A percentile compares a stretch with the other conserved stretches of the same genome.
phyloP scores from a whole-genome alignment of 2,113 vertebrate species.

The Rhagologus leucostigma region DNA sequence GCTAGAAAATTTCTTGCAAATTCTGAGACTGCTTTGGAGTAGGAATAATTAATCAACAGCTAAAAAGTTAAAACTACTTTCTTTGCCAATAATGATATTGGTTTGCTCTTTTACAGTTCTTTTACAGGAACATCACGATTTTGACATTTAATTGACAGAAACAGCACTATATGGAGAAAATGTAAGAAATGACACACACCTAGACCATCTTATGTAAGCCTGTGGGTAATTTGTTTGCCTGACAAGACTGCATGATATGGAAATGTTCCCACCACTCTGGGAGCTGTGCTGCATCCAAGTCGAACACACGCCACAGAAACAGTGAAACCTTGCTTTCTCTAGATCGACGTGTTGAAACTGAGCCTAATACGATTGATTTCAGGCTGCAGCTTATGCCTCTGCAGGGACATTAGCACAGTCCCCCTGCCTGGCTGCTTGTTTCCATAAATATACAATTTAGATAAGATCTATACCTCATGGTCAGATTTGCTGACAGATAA shows the following conservation, averaged over 20 bases:
- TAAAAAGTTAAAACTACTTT: not conserved
- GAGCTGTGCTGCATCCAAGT: not conserved
- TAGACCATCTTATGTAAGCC: not conserved
- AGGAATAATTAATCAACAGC: not conserved
- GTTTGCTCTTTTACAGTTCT: not conserved
- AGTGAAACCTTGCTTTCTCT: not conserved
- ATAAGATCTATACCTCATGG: not conserved
- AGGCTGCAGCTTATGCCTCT: not conserved
- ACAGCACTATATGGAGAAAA: not conserved
- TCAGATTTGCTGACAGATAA: not conserved
- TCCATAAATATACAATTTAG: not conserved
- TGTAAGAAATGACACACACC: not conserved
- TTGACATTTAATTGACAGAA: not conserved
- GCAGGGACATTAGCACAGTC: not conserved
- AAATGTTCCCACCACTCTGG: not conserved
- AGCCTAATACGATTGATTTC: not conserved
- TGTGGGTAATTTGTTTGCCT: not conserved
- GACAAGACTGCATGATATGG: not conserved
- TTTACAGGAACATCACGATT: not conserved
- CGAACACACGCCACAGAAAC: not conserved
- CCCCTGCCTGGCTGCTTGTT: not conserved
- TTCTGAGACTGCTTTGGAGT: not conserved
- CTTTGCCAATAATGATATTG: not conserved
- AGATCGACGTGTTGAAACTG: not conserved
- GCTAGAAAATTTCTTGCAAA: not conserved